Base-by-base conservation (phyloP, 2,888 invertebrate genomes). In the Aporophyla lueneburgensis region DNA sequence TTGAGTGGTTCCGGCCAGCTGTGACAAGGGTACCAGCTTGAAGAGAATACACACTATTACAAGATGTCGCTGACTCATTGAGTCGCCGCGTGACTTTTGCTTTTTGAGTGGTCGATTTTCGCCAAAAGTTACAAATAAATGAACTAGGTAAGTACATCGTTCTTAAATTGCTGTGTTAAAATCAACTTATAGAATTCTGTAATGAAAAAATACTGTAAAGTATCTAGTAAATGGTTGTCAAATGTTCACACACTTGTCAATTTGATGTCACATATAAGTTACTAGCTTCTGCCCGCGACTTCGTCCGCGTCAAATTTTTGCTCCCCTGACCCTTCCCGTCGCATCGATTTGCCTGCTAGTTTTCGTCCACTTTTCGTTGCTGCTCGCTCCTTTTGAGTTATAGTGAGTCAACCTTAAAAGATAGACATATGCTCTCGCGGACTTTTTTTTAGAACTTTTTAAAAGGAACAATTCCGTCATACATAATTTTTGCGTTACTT, bases 1-100 rank as follows among this genome's bases (percentile, higher is more conserved):
- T 90, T 90, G 91, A 93, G 93, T 93, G 93, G 89, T 91, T 87
- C 86, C 87, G 87, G 81, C 91, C 93, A 92, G 91, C 89, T 91
- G 93, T 88, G 92, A 90, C 92, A 83, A 89, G 86, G 82, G 84
- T 71, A 79, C 68, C 65, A 78, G 76, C 77, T 85, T 80, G 76
- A 84, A 84, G 88, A 79, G 87, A 75, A 77, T 85, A 71, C 73
- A 85, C 79, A 87, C 78, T 77, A 75, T 74, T 76, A 74, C 71
- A 74, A 78, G 71, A 71, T 78, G 59, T 63, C 56, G 80, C 75
- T 79, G 75, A 78, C 69, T 85, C 79, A 78, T 71, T 86, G 74
- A 71, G 71, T 76, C 54, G 51, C n/a, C 43, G 70, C 71, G 58
- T 82, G 74, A 78, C 63, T 78, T 84, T 71, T 69, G 53, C 66